Evolutionary conservation across 2,113 vertebrate genomes (phyloP).

Genomic region (Microcebus ravelobensis): DNA sequence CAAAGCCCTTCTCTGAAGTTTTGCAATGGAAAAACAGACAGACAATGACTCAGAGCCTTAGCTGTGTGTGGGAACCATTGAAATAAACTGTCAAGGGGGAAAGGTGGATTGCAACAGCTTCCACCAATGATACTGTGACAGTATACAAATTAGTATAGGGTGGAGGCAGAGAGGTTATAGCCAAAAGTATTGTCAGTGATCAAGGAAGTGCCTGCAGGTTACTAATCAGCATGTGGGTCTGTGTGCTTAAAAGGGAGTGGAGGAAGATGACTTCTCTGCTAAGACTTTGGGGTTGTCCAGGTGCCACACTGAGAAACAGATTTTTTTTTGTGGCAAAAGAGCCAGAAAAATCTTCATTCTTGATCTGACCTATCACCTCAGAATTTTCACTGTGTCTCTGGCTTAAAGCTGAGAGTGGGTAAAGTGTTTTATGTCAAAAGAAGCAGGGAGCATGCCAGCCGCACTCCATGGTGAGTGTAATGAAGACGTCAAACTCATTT

Average conservation of each 20-base stretch:
- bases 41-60: constrained; percentile 69
- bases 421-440: background rate
- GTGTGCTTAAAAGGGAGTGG: background rate
- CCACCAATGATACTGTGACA: background rate
- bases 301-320: background rate
- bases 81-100: constrained; percentile 74
- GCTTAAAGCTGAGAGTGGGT: background rate
- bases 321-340: constrained; percentile 28
- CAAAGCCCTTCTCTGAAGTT: constrained; percentile 56
- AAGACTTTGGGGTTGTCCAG: background rate
- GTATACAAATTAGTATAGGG: constrained; percentile 11
- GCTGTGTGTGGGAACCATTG: constrained; percentile 73
- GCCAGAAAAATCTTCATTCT: constrained; percentile 2
- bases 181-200: constrained; percentile 1
- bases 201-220: constrained; percentile 50
- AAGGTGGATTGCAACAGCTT: constrained; percentile 68
- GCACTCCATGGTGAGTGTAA: background rate
- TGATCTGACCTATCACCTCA: background rate
- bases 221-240: constrained; percentile 14
- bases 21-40: constrained; percentile 72
- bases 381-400: constrained; percentile 24
- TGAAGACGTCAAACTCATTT: constrained; percentile 1
- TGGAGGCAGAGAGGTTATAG: constrained; percentile 29
- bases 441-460: background rate
- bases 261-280: background rate